Conservation (phyloP, 2,888 invertebrate species). For the Chironomus riparius region DNA sequence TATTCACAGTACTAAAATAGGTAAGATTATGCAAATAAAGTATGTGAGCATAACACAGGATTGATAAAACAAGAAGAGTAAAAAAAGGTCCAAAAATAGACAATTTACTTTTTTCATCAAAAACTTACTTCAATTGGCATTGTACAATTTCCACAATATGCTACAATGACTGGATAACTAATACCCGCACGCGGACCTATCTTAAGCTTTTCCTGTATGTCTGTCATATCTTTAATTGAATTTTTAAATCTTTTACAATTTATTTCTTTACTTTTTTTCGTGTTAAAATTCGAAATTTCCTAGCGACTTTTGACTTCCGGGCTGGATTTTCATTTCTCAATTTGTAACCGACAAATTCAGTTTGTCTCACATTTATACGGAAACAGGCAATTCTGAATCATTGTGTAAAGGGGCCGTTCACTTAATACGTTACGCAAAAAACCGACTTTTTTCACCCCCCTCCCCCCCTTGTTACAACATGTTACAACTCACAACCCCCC, state of each 20-base stretch:
- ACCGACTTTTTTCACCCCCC: too few relatives aligned
- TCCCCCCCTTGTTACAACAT: too few relatives aligned
- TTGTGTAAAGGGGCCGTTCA: too few relatives aligned
- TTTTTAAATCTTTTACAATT: neutral
- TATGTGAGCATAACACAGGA: too few relatives aligned
- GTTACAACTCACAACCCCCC: too few relatives aligned
- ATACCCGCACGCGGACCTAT: conserved; percentile 63
- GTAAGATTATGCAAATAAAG: conserved; percentile 26
- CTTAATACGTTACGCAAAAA: too few relatives aligned
- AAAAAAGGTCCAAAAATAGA: conserved; percentile 15
- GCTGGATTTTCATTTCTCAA: too few relatives aligned
- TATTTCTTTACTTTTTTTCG: neutral
- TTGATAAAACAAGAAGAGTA: conserved; percentile 3
- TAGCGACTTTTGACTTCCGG: too few relatives aligned
- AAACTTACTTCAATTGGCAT: conserved; percentile 77
- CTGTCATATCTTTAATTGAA: conserved; percentile 44
- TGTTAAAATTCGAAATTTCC: neutral
- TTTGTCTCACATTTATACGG: too few relatives aligned
- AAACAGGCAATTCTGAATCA: too few relatives aligned
- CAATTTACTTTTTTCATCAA: neutral
- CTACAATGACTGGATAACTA: conserved; percentile 71
- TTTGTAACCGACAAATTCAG: too few relatives aligned
- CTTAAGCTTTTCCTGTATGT: conserved; percentile 46
- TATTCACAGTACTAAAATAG: conserved; percentile 85
- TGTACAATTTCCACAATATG: conserved; percentile 89